A percentile compares a stretch with the other conserved stretches of the same genome.
Evolutionary conservation across 2,797 vertebrate genomes (phyloP).

Genomic region (Danio choprae): DNA sequence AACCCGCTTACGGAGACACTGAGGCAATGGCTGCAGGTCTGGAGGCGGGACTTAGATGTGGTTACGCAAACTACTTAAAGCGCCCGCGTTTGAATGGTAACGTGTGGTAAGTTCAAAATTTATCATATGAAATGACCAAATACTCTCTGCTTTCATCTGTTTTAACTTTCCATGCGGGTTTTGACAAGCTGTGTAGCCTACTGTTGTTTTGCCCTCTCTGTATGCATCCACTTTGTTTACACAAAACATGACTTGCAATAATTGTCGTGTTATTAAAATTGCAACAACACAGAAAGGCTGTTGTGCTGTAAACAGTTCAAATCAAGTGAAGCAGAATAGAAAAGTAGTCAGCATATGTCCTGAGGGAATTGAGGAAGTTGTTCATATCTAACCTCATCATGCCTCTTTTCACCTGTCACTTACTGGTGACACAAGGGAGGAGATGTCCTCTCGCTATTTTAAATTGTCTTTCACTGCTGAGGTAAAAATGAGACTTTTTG

Average conservation of each 20-base stretch:
- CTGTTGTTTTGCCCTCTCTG: not conserved
- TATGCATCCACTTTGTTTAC: not conserved
- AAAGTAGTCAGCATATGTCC: not conserved
- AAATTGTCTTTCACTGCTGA: not conserved
- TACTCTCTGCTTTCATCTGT: not conserved
- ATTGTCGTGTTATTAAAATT: not conserved
- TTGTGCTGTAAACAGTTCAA: not conserved
- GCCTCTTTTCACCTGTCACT: constrained; percentile 19
- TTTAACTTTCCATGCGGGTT: not conserved
- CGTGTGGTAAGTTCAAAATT: not conserved
- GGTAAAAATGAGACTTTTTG: not conserved
- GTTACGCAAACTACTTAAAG: constrained; percentile 54
- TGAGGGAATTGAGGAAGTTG: not conserved
- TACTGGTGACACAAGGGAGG: not conserved
- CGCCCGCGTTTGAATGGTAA: not conserved
- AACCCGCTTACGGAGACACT: fast-evolving
- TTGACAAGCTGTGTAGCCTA: not conserved
- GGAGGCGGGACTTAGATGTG: constrained; percentile 40
- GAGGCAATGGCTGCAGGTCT: constrained; percentile 58
- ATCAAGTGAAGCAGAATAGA: not conserved
- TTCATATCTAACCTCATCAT: not conserved
- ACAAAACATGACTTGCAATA: not conserved
- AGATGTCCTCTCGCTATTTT: not conserved
- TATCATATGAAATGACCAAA: too few species aligned
- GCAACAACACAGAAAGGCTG: not conserved